These are phyloP conservation scores for Temnothorax rugatulus DNA, from an alignment of 2,888 invertebrate species.

Conservation along the genomic window DNA sequence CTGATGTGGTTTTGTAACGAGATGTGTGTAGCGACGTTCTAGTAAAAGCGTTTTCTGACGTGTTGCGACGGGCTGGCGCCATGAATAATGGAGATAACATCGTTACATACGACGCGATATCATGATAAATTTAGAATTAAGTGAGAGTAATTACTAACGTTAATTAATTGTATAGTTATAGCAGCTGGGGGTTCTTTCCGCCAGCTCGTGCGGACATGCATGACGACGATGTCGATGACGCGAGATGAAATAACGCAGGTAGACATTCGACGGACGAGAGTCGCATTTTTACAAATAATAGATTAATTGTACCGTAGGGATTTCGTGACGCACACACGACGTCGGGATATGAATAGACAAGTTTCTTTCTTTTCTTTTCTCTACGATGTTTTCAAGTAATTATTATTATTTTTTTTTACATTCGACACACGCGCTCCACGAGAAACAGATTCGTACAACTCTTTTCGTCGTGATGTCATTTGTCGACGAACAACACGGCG, in stretches of 20 bases:
- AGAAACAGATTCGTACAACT: slow-evolving; percentile 42
- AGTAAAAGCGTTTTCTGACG: not conserved
- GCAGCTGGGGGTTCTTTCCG: slow-evolving; percentile 60
- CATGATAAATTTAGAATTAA: slow-evolving; percentile 71
- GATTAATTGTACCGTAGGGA: slow-evolving; percentile 75
- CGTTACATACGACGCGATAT: slow-evolving; percentile 61
- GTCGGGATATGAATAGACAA: slow-evolving; percentile 63
- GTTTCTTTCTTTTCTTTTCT: slow-evolving; percentile 56
- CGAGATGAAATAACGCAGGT: slow-evolving; percentile 40
- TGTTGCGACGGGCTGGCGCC: slow-evolving; percentile 19
- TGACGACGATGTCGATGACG: slow-evolving; percentile 58
- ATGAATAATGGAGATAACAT: slow-evolving; percentile 51
- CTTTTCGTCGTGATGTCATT: slow-evolving; percentile 52
- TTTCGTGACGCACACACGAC: slow-evolving; percentile 71
- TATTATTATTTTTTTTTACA: slow-evolving; percentile 54
- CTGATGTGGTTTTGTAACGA: slow-evolving; percentile 33
- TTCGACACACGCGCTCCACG: slow-evolving; percentile 56
- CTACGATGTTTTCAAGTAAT: slow-evolving; percentile 47
- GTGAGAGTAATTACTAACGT: slow-evolving; percentile 76
- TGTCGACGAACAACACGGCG: slow-evolving; percentile 56
- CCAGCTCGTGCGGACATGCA: slow-evolving; percentile 57
- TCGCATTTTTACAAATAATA: slow-evolving; percentile 79
- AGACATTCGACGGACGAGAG: slow-evolving; percentile 66
- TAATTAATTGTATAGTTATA: slow-evolving; percentile 78
- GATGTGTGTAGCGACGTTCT: slow-evolving; percentile 32